Conservation (phyloP, 1,140 invertebrate species). For the Macrosteles quadrilineatus region DNA sequence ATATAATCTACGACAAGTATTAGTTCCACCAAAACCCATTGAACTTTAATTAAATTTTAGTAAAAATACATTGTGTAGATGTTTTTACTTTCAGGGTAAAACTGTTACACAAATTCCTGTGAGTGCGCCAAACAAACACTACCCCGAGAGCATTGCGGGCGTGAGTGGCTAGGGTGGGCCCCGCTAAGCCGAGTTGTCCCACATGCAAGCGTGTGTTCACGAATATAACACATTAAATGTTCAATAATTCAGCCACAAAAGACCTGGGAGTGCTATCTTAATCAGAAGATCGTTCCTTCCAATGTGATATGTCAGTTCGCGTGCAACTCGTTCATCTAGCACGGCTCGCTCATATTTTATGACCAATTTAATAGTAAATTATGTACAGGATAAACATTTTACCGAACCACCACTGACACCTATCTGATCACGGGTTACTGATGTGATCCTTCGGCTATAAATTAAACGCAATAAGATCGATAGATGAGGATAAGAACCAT, state of each 20-base stretch:
- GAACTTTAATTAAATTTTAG: no score
- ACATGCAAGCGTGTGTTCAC: conserved; percentile 8
- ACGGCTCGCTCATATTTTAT: background rate
- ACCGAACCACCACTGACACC: background rate
- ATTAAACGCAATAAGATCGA: no score
- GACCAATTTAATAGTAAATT: conserved; percentile 19
- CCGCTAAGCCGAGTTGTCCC: conserved; percentile 9
- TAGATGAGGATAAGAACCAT: no score
- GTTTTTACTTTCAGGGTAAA: no score
- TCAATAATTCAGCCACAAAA: conserved; percentile 29
- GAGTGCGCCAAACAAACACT: no score
- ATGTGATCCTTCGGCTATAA: no score
- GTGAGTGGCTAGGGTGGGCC: conserved; percentile 5
- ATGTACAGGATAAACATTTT: background rate
- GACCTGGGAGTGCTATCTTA: conserved; percentile 23
- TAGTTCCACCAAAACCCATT: no score
- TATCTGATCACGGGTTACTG: no score
- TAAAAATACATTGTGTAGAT: no score
- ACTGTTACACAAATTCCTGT: no score
- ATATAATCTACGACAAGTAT: no score
- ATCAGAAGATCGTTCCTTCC: conserved; percentile 12
- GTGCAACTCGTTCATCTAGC: background rate
- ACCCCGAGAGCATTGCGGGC: no score
- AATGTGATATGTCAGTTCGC: background rate
- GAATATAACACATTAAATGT: conserved; percentile 26